These are phyloP conservation scores for Lepilemur ruficaudatus DNA, from an alignment of 2,797 vertebrate species.

Conservation along the genomic window DNA sequence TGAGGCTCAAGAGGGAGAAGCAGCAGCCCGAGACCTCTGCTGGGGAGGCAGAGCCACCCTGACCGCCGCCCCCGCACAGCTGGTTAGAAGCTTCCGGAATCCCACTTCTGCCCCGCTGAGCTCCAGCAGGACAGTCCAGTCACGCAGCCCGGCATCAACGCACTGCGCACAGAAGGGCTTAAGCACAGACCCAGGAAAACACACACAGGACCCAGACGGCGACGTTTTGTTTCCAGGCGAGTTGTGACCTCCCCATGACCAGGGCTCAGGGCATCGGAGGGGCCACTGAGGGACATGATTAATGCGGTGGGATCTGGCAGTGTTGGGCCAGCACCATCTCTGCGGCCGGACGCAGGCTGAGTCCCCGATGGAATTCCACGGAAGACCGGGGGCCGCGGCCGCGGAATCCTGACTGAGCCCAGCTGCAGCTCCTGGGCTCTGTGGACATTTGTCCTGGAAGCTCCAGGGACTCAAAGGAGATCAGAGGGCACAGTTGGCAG, in stretches of 20 bases:
- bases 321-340: conserved; percentile 66
- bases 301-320: conserved; percentile 64
- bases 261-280: not conserved
- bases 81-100: not conserved
- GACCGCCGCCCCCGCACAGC: not conserved
- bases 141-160: too few species aligned
- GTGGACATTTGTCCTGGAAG: too few species aligned
- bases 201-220: fast-evolving
- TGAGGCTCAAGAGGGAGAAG: too few species aligned
- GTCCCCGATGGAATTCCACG: conserved; percentile 71
- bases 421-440: too few species aligned
- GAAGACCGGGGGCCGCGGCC: conserved; percentile 56
- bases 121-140: not conserved
- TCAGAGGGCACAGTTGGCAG: too few species aligned
- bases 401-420: too few species aligned
- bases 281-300: conserved; percentile 42
- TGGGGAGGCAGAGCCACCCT: too few species aligned
- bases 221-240: not conserved
- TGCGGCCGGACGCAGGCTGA: conserved; percentile 74
- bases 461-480: too few species aligned
- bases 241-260: not conserved
- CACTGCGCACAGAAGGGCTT: too few species aligned
- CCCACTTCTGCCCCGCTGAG: fast-evolving
- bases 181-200: not conserved
- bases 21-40: fast-evolving